Conservation (phyloP, 2,888 invertebrate species). For the Drosophila mettleri region DNA sequence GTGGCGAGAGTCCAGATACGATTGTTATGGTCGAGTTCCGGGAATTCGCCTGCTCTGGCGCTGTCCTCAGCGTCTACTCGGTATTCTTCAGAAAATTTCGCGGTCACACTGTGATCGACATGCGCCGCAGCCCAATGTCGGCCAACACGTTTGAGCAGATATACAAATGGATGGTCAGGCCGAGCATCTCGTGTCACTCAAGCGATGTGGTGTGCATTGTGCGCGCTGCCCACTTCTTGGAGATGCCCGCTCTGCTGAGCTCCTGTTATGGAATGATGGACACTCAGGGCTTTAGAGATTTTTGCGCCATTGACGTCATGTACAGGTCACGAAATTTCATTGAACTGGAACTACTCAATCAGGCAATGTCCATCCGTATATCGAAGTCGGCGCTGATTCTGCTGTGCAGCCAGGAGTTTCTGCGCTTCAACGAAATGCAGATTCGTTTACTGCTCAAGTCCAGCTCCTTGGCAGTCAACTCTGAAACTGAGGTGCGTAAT, state of each 20-base stretch:
- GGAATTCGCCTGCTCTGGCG: slow-evolving; percentile 22
- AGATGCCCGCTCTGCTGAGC: slow-evolving; percentile 14
- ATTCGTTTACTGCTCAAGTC: slow-evolving; percentile 25
- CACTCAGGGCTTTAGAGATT: slow-evolving; percentile 3
- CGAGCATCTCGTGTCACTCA: accelerated
- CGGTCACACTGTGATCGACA: slow-evolving; percentile 10
- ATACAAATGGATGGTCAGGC: slow-evolving; percentile 30
- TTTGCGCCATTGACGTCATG: slow-evolving; percentile 31
- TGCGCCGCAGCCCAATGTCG: slow-evolving; percentile 3
- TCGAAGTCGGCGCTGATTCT: slow-evolving; percentile 7
- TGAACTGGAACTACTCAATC: slow-evolving; percentile 28
- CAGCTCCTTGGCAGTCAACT: slow-evolving; percentile 32
- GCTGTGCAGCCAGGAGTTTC: slow-evolving; percentile 27
- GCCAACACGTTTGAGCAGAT: slow-evolving; percentile 19
- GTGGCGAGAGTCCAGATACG: slow-evolving; percentile 23
- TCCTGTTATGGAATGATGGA: slow-evolving; percentile 27
- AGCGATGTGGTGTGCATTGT: background rate
- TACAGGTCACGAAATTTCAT: background rate
- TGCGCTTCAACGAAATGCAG: slow-evolving; percentile 24
- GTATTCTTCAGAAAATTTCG: slow-evolving; percentile 4
- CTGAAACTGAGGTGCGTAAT: slow-evolving; percentile 45
- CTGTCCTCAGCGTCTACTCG: slow-evolving; percentile 16
- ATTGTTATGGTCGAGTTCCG: slow-evolving; percentile 11
- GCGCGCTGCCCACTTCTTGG: slow-evolving; percentile 18
- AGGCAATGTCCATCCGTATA: slow-evolving; percentile 26